Conservation (phyloP, 2,797 vertebrate species). For the Notolepis coatsorum region DNA sequence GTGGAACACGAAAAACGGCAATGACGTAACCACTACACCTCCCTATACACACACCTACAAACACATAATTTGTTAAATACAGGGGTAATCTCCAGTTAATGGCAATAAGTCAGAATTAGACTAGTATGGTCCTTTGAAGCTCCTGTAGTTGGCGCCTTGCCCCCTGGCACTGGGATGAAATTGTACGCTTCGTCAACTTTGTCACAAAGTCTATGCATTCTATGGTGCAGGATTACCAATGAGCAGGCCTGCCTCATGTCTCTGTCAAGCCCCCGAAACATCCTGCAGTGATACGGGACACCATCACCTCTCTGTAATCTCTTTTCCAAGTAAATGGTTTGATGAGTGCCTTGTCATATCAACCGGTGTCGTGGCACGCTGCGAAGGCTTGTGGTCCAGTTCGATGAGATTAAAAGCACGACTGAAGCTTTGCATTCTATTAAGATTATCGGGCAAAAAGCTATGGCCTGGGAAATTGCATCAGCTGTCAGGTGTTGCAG, state of each 20-base stretch:
- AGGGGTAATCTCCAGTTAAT: too few relatives aligned
- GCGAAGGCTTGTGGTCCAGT: conserved; percentile 38
- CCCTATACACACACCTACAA: too few relatives aligned
- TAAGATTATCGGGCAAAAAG: conserved; percentile 58
- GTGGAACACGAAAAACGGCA: too few relatives aligned
- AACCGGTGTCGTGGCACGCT: conserved; percentile 6
- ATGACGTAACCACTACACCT: too few relatives aligned
- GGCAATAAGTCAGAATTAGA: too few relatives aligned
- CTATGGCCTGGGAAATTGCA: conserved; percentile 47
- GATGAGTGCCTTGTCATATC: conserved; percentile 43
- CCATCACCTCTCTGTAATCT: conserved; percentile 56
- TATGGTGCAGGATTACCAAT: conserved; percentile 62
- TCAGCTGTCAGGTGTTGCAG: conserved; percentile 54
- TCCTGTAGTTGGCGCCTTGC: conserved; percentile 21
- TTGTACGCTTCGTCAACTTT: conserved; percentile 72
- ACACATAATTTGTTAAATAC: too few relatives aligned
- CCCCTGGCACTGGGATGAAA: conserved; percentile 51
- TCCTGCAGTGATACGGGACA: conserved; percentile 24
- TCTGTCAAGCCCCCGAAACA: conserved; percentile 49
- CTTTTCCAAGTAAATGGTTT: conserved; percentile 57
- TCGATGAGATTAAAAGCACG: conserved; percentile 47
- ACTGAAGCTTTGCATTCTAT: conserved; percentile 47
- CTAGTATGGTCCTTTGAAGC: too few relatives aligned
- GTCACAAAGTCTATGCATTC: conserved; percentile 72
- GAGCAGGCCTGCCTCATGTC: conserved; percentile 28